Evolutionary conservation across 2,113 vertebrate species (phyloP), one percentile per base, ranked within the genome.

Genomic region (Emberiza fucata): DNA sequence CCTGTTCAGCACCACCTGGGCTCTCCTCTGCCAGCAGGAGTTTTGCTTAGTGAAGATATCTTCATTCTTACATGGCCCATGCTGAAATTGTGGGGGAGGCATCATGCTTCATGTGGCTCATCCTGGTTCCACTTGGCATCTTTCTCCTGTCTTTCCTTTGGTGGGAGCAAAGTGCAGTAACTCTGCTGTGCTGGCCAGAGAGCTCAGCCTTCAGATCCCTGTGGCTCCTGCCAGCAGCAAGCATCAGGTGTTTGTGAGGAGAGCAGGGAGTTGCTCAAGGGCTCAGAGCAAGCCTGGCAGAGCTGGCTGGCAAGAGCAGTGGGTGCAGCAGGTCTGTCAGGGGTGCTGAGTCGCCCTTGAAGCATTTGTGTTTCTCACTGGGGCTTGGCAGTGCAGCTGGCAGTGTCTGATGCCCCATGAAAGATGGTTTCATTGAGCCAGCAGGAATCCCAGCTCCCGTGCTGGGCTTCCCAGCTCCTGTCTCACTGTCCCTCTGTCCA

Each of bases 1-100:
- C 8, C 75, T 82, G 16, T 73, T 37, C 21, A 8, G 0, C 8
- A 13, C 44, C 0, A 0, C 40, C n/a, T 7, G 53, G 48, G 40
- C 37, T 44, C 68, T 72, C 27, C 29, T 72, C 19, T 57, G 0
- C 37, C n/a, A 16, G 19, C 76, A 14, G 20, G 23, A 48, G n/a
- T 61, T 93, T 59, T 68, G 29, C 75, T 82, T 35, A 5, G 20
- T 56, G 4, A 45, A 72, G n/a, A 27, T 11, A 11, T 85, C 29
- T 37, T 42, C 12, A 2, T 88, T 88, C 21, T 63, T 21, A 7
- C 24, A 1, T 19, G 29, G 19, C 6, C 35, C 33, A 9, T 50
- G 33, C 56, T 66, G 42, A 22, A 53, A 12, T 2, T 42, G 24
- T 25, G 14, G 24, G 31, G 24, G 33, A 39, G 40, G 24, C 37